phyloP scores from a whole-genome alignment of 2,888 invertebrate genomes.

The Isotomurus palustris region DNA sequence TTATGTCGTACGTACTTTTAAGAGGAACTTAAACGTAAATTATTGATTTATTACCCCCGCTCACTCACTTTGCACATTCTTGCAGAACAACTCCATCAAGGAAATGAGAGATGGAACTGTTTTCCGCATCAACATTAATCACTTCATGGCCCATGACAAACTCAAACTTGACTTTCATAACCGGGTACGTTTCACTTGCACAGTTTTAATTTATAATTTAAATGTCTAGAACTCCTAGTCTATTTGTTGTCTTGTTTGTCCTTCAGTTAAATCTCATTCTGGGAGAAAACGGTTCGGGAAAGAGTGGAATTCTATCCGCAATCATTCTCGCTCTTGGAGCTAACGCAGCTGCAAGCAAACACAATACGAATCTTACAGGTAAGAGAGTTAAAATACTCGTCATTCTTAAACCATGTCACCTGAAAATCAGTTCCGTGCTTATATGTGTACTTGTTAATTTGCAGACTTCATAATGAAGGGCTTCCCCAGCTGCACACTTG shows the following conservation, averaged over 20 bases:
- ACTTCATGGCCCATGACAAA: conserved; percentile 4
- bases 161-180: background rate
- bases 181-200: background rate
- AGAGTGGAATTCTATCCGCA: conserved; percentile 1
- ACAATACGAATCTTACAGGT: too few species aligned
- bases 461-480: background rate
- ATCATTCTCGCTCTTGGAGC: conserved; percentile 6
- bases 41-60: too few species aligned
- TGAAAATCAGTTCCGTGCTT: background rate
- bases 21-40: too few species aligned
- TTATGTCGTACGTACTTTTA: too few species aligned
- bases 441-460: background rate
- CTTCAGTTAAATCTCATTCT: background rate
- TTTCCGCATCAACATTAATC: background rate
- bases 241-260: background rate
- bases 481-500: background rate
- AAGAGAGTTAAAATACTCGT: too few species aligned
- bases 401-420: too few species aligned
- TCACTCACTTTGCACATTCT: background rate
- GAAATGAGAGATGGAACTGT: conserved; percentile 7
- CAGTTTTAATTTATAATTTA: background rate
- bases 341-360: background rate
- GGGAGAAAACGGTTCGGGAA: conserved; percentile 9
- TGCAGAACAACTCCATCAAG: background rate
- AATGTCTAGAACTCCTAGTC: too few species aligned